Evolutionary conservation across 1,140 invertebrate species (phyloP).

Genomic region (Fopius arisanus): DNA sequence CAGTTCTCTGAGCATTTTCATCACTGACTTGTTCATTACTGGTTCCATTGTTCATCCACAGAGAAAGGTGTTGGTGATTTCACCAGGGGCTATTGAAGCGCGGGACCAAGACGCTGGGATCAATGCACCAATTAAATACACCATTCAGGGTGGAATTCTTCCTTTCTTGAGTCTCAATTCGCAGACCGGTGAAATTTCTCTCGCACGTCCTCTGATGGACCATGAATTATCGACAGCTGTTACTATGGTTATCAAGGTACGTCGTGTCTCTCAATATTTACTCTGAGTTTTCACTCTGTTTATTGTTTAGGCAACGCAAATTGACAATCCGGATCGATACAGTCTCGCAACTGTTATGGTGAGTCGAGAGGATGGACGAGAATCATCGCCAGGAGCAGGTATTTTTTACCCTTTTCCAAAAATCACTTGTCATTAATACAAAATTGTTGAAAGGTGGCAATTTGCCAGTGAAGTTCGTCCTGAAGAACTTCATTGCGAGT

Average conservation of each 20-base stretch:
- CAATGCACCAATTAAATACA: slow-evolving; percentile 77
- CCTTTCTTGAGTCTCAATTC: slow-evolving; percentile 66
- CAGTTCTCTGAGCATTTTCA: slow-evolving; percentile 10
- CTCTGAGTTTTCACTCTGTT: slow-evolving; percentile 22
- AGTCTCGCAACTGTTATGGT: slow-evolving; percentile 83
- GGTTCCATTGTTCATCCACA: slow-evolving; percentile 48
- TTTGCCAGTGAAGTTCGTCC: slow-evolving; percentile 72
- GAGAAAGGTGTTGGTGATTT: slow-evolving; percentile 68
- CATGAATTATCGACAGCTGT: slow-evolving; percentile 72
- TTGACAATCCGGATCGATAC: slow-evolving; percentile 88
- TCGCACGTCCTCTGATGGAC: slow-evolving; percentile 69
- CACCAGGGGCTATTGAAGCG: slow-evolving; percentile 73
- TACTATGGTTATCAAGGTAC: slow-evolving; percentile 73
- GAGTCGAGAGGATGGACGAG: slow-evolving; percentile 61
- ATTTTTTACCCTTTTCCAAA: not conserved
- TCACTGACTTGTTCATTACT: not conserved
- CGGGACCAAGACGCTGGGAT: slow-evolving; percentile 85
- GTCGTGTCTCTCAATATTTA: not conserved
- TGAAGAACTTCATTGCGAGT: slow-evolving; percentile 74
- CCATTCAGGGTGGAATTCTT: slow-evolving; percentile 64
- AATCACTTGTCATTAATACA: not conserved
- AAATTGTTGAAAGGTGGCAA: slow-evolving; percentile 50
- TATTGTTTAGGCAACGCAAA: slow-evolving; percentile 76
- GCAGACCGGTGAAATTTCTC: slow-evolving; percentile 69
- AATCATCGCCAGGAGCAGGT: slow-evolving; percentile 55